Percentiles rank a stretch among this genome's conserved stretches.
Conservation (phyloP, 2,113 vertebrate genomes). For the Bombycilla garrulus region DNA sequence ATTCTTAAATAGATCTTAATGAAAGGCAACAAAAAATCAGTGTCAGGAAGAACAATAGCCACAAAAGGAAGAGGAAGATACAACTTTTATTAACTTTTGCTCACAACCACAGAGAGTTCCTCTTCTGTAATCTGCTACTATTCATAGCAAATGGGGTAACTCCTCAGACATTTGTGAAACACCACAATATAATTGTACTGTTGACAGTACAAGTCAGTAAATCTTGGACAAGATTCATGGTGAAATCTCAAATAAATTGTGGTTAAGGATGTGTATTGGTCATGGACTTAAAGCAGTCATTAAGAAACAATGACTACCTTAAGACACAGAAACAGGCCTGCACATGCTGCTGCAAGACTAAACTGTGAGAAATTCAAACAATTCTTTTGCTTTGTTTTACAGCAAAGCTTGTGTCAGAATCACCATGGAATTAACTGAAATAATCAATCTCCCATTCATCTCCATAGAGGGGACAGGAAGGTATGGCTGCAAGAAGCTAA, state of each 20-base stretch:
- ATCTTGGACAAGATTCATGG: neutral
- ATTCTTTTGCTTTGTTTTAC: neutral
- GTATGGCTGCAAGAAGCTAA: neutral
- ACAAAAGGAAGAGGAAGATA: neutral
- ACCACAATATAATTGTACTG: neutral
- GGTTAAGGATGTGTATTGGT: neutral
- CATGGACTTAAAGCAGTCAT: neutral
- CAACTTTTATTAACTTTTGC: neutral
- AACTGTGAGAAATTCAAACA: neutral
- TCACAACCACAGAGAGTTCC: neutral
- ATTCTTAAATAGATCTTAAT: constrained; percentile 10
- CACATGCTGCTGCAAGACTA: neutral
- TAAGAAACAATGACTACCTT: neutral
- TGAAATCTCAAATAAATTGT: constrained; percentile 27
- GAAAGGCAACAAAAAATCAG: neutral
- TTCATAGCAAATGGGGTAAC: neutral
- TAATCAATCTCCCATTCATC: neutral
- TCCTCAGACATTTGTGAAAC: neutral
- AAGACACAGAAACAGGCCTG: neutral
- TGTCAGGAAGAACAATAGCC: neutral
- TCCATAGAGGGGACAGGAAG: neutral
- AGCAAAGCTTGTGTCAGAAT: neutral
- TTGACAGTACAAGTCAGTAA: constrained; percentile 26
- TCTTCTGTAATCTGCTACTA: neutral
- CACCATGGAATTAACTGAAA: neutral